These are phyloP conservation scores for Pseudococcus jackbeardsleyi DNA, from an alignment of 2,888 invertebrate species.

Conservation along the genomic window DNA sequence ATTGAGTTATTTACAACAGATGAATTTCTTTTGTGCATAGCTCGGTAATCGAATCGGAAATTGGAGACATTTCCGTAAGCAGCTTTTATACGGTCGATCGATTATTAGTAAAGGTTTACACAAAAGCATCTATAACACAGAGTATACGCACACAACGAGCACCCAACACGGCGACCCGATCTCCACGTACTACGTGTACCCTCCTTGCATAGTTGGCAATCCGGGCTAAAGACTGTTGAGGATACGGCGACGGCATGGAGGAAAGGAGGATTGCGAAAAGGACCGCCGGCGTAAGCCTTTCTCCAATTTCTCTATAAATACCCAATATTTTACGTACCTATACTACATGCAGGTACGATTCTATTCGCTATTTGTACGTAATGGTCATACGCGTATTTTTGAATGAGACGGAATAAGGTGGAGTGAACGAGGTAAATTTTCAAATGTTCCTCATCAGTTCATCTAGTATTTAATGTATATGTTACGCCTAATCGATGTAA, in stretches of 20 bases:
- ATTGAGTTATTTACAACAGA: conserved; percentile 53
- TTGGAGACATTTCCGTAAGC: conserved; percentile 56
- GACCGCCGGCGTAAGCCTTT: conserved; percentile 3
- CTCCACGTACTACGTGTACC: background rate
- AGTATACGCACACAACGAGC: background rate
- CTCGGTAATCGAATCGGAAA: conserved; percentile 51
- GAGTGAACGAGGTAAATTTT: no score
- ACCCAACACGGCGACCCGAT: background rate
- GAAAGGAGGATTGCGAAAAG: background rate
- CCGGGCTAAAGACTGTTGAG: background rate
- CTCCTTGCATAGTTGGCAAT: background rate
- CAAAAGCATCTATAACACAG: background rate
- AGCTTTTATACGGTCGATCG: conserved; percentile 54
- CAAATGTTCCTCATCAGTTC: no score
- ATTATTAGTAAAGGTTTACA: conserved; percentile 53
- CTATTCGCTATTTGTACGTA: background rate
- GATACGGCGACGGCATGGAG: background rate
- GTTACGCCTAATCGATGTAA: no score
- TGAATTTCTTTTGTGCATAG: conserved; percentile 47
- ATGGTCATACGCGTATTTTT: background rate
- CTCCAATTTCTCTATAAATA: background rate
- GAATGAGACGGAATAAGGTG: no score
- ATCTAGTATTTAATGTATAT: no score
- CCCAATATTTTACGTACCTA: background rate
- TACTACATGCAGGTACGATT: background rate